Base-by-base conservation (phyloP, 2,888 invertebrate species). In the Herminia tarsipennalis region DNA sequence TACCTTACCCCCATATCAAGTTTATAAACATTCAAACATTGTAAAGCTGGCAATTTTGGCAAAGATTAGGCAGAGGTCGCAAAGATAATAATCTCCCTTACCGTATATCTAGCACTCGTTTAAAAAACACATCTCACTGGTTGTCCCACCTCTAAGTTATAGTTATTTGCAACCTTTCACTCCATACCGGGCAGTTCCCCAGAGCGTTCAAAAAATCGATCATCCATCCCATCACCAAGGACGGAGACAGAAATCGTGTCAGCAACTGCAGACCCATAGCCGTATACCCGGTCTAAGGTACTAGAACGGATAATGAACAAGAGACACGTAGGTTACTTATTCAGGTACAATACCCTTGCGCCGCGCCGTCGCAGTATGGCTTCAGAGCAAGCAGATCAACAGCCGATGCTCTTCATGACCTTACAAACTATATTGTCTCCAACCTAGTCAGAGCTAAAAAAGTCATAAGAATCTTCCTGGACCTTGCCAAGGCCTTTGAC, bases 191-290 rank as follows among this genome's bases (percentile, higher is more conserved):
- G 0, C n/a, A n/a, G 8, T 62, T 62, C 8, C 58, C 60, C 0
- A 24, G 42, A 1, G 38, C 20, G 0, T 41, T 61, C 8, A 62
- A 62, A 18, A 44, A 28, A 32, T 32, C 56, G 2, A n/a, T 60
- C n/a, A 30, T 57, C 2, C 33, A 25, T 21, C 58, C 56, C 8
- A 44, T 62, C 0, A 29, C 35, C n/a, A 60, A 64, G 21, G 20
- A 10, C 27, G 57, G 63, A 12, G 30, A 47, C 5, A 49, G 38
- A 38, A 34, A 24, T 29, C 5, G 37, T 44, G 54, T 54, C 8
- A 38, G 32, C 24, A 62, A 62, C 17, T 62, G 54, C 33, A 39
- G 58, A 4, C 56, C 58, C 4, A 62, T 58, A 14, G 49, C 61
- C 9, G 30, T 61, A 0, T 5, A 28, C 45, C 0, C 3, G 56